Percentiles rank a stretch among this genome's conserved stretches.
Conservation (phyloP, 2,888 invertebrate genomes). For the Apodemia zela region DNA sequence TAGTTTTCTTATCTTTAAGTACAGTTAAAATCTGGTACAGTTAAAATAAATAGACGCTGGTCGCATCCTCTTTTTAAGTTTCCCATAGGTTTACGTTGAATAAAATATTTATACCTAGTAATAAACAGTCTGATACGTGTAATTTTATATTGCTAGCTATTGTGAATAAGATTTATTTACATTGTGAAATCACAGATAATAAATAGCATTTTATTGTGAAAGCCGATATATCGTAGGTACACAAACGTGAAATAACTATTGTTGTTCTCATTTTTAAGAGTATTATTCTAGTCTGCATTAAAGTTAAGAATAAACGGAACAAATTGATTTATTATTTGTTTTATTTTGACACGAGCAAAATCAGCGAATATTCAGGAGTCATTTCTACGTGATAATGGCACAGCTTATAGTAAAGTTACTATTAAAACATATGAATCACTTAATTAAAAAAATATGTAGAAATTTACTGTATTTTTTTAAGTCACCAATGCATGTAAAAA, state of each 20-base stretch:
- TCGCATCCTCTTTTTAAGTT: slow-evolving; percentile 35
- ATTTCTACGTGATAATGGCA: too few species aligned
- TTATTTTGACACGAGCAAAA: not conserved
- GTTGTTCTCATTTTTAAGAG: slow-evolving; percentile 81
- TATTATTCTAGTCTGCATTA: slow-evolving; percentile 81
- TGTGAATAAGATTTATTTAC: slow-evolving; percentile 80
- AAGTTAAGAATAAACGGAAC: slow-evolving; percentile 78
- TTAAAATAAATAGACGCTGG: slow-evolving; percentile 41
- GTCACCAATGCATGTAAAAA: too few species aligned
- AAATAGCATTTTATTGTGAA: slow-evolving; percentile 76
- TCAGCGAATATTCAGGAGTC: too few species aligned
- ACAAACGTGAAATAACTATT: slow-evolving; percentile 78
- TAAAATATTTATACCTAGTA: slow-evolving; percentile 33
- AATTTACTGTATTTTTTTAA: too few species aligned
- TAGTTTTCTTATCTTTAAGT: not conserved
- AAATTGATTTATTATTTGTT: slow-evolving; percentile 57
- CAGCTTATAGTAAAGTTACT: too few species aligned
- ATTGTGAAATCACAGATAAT: slow-evolving; percentile 73
- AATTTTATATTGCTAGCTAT: slow-evolving; percentile 79
- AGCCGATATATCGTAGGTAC: slow-evolving; percentile 75
- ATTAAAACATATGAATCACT: too few species aligned
- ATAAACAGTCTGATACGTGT: slow-evolving; percentile 62
- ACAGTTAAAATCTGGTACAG: slow-evolving; percentile 26
- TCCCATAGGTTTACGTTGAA: slow-evolving; percentile 33
- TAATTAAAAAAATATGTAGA: too few species aligned